Conservation (phyloP, 2,797 vertebrate species). For the Tragelaphus oryx region DNA sequence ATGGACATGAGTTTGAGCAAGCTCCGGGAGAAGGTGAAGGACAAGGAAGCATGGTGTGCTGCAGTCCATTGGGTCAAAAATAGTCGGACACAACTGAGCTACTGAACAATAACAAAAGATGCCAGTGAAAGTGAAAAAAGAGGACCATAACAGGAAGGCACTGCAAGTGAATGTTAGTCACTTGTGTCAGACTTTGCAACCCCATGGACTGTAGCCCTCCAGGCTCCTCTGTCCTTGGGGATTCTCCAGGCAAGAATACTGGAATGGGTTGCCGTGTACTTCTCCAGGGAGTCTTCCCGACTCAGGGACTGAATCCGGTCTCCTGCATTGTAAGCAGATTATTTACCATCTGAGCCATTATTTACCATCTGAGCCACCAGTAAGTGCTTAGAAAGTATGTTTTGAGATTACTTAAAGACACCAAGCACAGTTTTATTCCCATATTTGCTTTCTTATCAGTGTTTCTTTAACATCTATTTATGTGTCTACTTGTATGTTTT, state of each 20-base stretch:
- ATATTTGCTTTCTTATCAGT: conserved; percentile 44
- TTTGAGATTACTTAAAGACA: conserved; percentile 52
- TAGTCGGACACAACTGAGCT: not conserved
- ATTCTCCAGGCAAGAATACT: not conserved
- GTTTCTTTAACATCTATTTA: conserved; percentile 39
- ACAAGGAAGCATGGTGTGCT: not conserved
- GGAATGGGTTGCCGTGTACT: not conserved
- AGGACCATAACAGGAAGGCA: not conserved
- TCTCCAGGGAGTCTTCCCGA: not conserved
- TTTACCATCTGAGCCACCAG: not conserved
- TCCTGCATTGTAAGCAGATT: not conserved
- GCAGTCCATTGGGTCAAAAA: not conserved
- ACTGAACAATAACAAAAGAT: not conserved
- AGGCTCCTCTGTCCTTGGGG: not conserved
- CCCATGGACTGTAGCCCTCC: not conserved
- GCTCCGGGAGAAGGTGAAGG: not conserved
- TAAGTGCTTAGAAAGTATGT: conserved; percentile 28
- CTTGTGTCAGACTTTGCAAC: not conserved
- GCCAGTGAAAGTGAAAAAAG: not conserved
- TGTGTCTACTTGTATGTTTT: conserved; percentile 41
- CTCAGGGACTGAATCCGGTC: not conserved
- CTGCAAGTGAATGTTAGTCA: not conserved
- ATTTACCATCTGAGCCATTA: not conserved
- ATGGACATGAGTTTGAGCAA: not conserved
- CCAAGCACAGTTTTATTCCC: conserved; percentile 7